Evolutionary conservation across 1,140 invertebrate species (phyloP).

Genomic region (Drosophila willistoni): DNA sequence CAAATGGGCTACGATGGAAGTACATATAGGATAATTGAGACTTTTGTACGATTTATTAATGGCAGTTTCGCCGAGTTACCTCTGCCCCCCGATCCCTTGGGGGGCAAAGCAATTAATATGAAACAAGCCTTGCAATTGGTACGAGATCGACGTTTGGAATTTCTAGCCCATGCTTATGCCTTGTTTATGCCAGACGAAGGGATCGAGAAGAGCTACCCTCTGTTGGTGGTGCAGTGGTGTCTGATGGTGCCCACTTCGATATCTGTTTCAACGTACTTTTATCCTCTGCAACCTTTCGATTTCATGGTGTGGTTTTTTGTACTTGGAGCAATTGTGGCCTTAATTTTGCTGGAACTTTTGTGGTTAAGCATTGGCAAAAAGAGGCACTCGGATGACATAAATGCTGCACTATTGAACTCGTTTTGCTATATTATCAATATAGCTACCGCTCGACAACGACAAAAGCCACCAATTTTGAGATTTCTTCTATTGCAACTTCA

Average conservation of each 20-base stretch:
- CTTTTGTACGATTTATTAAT: constrained; percentile 63
- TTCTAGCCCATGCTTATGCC: constrained; percentile 72
- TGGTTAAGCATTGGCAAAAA: constrained; percentile 38
- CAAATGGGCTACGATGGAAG: constrained; percentile 51
- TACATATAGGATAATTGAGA: constrained; percentile 62
- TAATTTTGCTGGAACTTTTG: constrained; percentile 50
- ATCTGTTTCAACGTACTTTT: constrained; percentile 61
- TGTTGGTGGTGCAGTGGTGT: constrained; percentile 75
- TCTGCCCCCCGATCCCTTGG: constrained; percentile 49
- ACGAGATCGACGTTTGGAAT: constrained; percentile 53
- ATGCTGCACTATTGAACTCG: constrained; percentile 36
- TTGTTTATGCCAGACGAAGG: constrained; percentile 63
- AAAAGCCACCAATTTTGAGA: constrained; percentile 47
- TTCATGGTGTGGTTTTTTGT: constrained; percentile 64
- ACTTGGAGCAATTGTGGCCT: constrained; percentile 37
- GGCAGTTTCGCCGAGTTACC: constrained; percentile 51
- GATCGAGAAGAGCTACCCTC: constrained; percentile 66
- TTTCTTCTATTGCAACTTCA: constrained; percentile 46
- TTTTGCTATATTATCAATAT: constrained; percentile 72
- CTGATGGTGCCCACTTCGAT: constrained; percentile 69
- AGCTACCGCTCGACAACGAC: constrained; percentile 42
- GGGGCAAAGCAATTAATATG: constrained; percentile 67
- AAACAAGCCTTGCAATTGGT: constrained; percentile 62
- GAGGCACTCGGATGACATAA: background rate
- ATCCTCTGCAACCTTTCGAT: constrained; percentile 62